These are phyloP conservation scores for Pedetes capensis DNA, from an alignment of 2,113 vertebrate genomes.

Conservation along the genomic window DNA sequence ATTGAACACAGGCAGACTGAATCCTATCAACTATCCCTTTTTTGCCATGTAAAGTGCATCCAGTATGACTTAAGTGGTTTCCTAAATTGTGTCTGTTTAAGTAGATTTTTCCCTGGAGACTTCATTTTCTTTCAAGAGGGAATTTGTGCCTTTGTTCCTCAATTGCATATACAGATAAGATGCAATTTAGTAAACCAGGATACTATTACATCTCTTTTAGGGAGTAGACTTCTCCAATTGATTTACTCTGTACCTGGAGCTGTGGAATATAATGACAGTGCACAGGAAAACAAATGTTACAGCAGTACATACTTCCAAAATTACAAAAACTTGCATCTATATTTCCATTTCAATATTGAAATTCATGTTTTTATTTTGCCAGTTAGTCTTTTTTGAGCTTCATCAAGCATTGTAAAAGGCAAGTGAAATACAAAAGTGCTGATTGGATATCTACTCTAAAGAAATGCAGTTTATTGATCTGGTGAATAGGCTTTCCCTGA, in stretches of 20 bases:
- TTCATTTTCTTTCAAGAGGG: slow-evolving; percentile 21
- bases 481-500: not conserved
- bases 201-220: not conserved
- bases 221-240: not conserved
- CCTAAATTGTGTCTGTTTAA: slow-evolving; percentile 23
- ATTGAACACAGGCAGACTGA: not conserved
- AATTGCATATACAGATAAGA: not conserved
- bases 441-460: not conserved
- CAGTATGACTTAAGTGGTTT: not conserved
- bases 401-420: not conserved
- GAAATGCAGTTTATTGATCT: not conserved
- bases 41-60: not conserved
- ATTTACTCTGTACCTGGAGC: not conserved
- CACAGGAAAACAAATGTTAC: not conserved
- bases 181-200: not conserved
- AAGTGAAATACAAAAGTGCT: not conserved
- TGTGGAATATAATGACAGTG: not conserved
- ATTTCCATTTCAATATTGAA: not conserved
- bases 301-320: not conserved
- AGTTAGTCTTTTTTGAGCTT: not conserved
- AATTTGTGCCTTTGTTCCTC: not conserved
- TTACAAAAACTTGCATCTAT: not conserved
- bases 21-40: not conserved
- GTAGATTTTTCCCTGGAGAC: not conserved
- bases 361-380: not conserved